Conservation (phyloP, 2,113 vertebrate species). For the Cephalopterus ornatus region DNA sequence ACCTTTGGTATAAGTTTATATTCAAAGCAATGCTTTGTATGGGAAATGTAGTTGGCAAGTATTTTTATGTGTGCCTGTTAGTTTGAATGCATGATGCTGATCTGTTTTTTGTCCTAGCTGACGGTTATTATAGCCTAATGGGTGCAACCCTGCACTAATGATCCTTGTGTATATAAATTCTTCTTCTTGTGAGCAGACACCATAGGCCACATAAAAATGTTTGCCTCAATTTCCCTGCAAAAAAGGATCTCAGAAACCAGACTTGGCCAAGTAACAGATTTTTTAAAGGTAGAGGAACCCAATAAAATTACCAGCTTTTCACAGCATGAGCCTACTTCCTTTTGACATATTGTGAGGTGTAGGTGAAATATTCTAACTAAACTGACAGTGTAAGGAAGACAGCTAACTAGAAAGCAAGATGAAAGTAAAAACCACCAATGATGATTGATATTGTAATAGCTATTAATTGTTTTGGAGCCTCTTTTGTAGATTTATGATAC, state of each 20-base stretch:
- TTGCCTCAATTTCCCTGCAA: conserved; percentile 85
- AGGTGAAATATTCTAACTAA: conserved; percentile 87
- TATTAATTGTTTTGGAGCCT: conserved; percentile 61
- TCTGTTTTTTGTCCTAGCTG: conserved; percentile 95
- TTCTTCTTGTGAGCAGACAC: conserved; percentile 87
- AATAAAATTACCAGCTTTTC: conserved; percentile 88
- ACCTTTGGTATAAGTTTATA: conserved; percentile 40
- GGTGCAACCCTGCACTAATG: conserved; percentile 92
- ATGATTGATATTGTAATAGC: conserved; percentile 73
- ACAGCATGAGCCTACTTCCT: conserved; percentile 88
- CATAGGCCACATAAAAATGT: conserved; percentile 90
- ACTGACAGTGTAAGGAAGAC: conserved; percentile 83
- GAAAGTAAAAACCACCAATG: conserved; percentile 73
- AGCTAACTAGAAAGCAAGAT: conserved; percentile 79
- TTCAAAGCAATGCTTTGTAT: conserved; percentile 39
- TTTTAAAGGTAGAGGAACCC: conserved; percentile 84
- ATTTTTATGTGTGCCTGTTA: conserved; percentile 86
- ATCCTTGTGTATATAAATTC: conserved; percentile 92
- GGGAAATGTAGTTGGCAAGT: conserved; percentile 67
- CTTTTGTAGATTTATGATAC: conserved; percentile 67
- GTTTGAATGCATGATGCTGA: conserved; percentile 82
- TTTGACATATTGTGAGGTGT: conserved; percentile 86
- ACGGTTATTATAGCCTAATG: conserved; percentile 96
- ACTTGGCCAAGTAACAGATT: conserved; percentile 83
- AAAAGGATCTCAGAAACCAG: conserved; percentile 84